These are phyloP conservation scores for Drosophila navojoa DNA, from an alignment of 1,140 invertebrate genomes.

Conservation along the genomic window DNA sequence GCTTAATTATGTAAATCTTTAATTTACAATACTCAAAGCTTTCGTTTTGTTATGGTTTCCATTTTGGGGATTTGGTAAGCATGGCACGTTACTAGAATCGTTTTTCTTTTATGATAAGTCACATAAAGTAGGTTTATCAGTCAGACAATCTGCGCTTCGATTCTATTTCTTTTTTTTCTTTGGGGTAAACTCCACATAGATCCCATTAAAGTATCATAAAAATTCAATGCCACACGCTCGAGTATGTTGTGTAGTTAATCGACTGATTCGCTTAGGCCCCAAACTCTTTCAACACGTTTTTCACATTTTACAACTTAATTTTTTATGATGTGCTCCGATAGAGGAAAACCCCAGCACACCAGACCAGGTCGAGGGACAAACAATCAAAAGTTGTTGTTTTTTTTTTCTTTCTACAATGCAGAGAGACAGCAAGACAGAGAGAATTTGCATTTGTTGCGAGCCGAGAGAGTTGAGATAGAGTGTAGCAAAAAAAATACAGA, in stretches of 20 bases:
- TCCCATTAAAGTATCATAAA: slow-evolving; percentile 49
- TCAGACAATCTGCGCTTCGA: slow-evolving; percentile 8
- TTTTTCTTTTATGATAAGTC: slow-evolving; percentile 10
- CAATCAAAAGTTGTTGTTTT: slow-evolving; percentile 60
- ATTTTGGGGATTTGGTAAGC: slow-evolving; percentile 10
- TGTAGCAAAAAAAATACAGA: slow-evolving; percentile 21
- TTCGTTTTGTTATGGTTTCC: slow-evolving; percentile 4
- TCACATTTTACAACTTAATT: slow-evolving; percentile 76
- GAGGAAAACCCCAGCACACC: slow-evolving; percentile 27
- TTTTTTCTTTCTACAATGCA: slow-evolving; percentile 58
- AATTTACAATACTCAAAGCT: background rate
- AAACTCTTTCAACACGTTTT: slow-evolving; percentile 72
- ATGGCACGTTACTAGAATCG: slow-evolving; percentile 8
- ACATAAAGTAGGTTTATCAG: slow-evolving; percentile 22
- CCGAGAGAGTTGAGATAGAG: slow-evolving; percentile 27
- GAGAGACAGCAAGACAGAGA: background rate
- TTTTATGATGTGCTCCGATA: slow-evolving; percentile 46
- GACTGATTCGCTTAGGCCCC: slow-evolving; percentile 47
- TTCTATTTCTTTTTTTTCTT: background rate
- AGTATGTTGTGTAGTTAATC: slow-evolving; percentile 36
- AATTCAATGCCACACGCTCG: slow-evolving; percentile 42
- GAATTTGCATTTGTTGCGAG: slow-evolving; percentile 72
- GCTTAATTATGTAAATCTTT: slow-evolving; percentile 4
- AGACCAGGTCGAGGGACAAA: slow-evolving; percentile 44
- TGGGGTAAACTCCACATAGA: slow-evolving; percentile 10